A percentile compares a stretch with the other conserved stretches of the same genome.
Conservation (phyloP, 2,113 vertebrate species). For the Pundamilia nyererei region DNA sequence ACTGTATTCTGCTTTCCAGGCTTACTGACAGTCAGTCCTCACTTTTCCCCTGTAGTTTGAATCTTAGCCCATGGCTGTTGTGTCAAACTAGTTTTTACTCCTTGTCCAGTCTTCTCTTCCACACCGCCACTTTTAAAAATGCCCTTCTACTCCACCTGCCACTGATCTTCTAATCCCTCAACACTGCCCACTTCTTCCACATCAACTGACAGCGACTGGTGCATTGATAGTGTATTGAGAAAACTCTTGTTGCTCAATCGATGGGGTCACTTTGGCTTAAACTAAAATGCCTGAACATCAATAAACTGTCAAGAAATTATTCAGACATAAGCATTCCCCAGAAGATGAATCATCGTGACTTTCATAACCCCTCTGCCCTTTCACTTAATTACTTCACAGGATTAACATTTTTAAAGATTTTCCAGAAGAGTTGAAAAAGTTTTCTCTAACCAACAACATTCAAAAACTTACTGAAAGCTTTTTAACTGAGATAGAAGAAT, state of each 20-base stretch:
- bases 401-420: neutral
- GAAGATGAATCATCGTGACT: neutral
- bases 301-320: neutral
- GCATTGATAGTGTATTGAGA: neutral
- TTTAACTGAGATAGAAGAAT: neutral
- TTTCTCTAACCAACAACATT: neutral
- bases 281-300: neutral
- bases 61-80: neutral
- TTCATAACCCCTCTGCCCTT: neutral
- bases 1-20: neutral
- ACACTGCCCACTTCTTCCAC: neutral
- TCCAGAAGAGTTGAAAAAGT: rapidly evolving
- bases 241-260: neutral
- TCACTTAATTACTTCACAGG: neutral
- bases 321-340: neutral
- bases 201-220: neutral
- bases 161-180: neutral
- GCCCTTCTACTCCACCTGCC: neutral
- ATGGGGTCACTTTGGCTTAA: neutral
- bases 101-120: neutral
- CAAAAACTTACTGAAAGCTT: neutral
- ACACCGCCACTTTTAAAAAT: neutral
- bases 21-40: neutral
- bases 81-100: neutral
- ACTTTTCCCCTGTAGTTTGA: neutral